These are phyloP conservation scores for Podargus strigoides DNA, from an alignment of 2,797 vertebrate species.

Conservation along the genomic window DNA sequence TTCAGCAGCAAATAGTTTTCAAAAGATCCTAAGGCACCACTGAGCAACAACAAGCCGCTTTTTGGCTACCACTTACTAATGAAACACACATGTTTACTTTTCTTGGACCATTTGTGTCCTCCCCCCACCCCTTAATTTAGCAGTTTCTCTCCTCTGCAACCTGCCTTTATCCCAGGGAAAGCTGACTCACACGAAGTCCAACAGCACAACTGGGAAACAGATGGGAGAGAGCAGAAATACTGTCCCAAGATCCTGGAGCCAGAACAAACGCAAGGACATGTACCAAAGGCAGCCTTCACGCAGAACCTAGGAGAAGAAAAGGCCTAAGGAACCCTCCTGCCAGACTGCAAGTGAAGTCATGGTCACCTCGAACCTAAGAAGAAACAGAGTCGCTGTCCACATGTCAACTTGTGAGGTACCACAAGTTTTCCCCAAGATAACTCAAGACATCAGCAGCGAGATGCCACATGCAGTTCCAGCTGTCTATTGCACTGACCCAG, in stretches of 20 bases:
- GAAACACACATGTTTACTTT: background rate
- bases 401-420: background rate
- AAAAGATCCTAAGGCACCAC: background rate
- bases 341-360: background rate
- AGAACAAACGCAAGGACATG: background rate
- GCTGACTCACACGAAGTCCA: accelerated
- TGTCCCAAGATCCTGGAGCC: background rate
- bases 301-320: background rate
- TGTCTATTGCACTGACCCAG: background rate
- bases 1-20: background rate
- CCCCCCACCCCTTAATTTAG: background rate
- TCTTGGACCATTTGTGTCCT: background rate
- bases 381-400: accelerated
- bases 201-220: background rate
- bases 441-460: accelerated
- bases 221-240: background rate
- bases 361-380: background rate
- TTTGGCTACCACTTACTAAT: background rate
- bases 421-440: background rate
- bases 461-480: background rate
- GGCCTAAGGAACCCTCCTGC: background rate
- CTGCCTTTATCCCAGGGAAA: background rate
- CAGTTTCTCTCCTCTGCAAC: background rate
- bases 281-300: background rate
- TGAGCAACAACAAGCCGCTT: background rate